Base-by-base conservation (phyloP, 2,888 invertebrate species). In the Eilema depressum region DNA sequence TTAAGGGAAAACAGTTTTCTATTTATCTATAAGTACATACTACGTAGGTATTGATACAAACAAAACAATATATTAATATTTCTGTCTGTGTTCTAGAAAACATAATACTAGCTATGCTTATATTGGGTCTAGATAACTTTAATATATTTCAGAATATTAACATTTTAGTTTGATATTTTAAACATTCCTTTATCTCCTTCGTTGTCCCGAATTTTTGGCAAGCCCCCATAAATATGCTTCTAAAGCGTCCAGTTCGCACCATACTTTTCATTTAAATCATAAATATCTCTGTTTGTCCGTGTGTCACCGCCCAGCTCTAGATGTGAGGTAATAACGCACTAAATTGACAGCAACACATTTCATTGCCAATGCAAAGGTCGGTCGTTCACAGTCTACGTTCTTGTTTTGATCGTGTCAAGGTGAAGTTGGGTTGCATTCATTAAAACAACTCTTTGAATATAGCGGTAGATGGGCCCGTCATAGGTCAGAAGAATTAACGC, bases 341-440 rank as follows among this genome's bases (percentile, higher is more conserved):
- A 74, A 83, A 83, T 83, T 83, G 84, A 75, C 84, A 78, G 74
- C 73, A 74, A 73, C 76, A 75, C 67, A 82, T 80, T 84, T 87
- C 85, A 87, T 86, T 85, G 85, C 83, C 87, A 88, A 86, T 86
- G 86, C 81, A 83, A 84, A 86, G 85, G 86, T 84, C 89, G 91
- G 90, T 85, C 90, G 83, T 89, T 89, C 84, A 85, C 91, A 76
- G 91, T 91, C 91, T 90, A 88, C 86, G 84, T 85, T 85, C 86
- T 83, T 77, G 80, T 79, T 81, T 69, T 80, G 79, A 79, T 79
- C 79, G 81, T 89, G 89, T 90, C 89, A 89, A 89, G 89, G 89
- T 86, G 85, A 87, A 75, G 81, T 73, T 80, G 76, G 76, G 76
- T 83, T 86, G 86, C 85, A 85, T 87, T 83, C 85, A 89, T 88